Conservation (phyloP, 2,888 invertebrate genomes). For the Apamea epomidion region DNA sequence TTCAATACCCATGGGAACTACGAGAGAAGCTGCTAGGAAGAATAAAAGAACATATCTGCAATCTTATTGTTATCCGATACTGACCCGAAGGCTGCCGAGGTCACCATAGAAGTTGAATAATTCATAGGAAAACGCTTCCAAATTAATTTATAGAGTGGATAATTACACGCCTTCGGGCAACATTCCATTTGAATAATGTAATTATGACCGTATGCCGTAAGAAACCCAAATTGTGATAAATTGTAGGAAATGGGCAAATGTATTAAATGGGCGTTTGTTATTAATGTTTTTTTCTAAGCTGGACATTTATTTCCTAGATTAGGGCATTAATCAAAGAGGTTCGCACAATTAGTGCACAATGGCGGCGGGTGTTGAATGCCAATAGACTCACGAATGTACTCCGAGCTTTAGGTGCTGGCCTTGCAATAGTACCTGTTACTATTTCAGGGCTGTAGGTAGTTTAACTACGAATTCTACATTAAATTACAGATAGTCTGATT, state of each 20-base stretch:
- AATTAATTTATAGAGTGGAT: slow-evolving; percentile 67
- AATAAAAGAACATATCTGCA: slow-evolving; percentile 50
- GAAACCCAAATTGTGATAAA: slow-evolving; percentile 61
- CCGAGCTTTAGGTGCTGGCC: not conserved
- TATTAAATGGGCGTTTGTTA: slow-evolving; percentile 59
- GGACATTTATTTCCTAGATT: slow-evolving; percentile 63
- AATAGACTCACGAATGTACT: slow-evolving; percentile 22
- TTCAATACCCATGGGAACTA: not conserved
- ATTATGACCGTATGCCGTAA: slow-evolving; percentile 61
- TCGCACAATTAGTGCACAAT: slow-evolving; percentile 62
- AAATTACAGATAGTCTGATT: not conserved
- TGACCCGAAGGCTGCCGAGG: slow-evolving; percentile 41
- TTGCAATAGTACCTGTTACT: slow-evolving; percentile 4
- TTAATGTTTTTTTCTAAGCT: slow-evolving; percentile 57
- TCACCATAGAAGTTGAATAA: slow-evolving; percentile 54
- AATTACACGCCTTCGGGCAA: slow-evolving; percentile 58
- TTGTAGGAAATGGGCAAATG: slow-evolving; percentile 61
- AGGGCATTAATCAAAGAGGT: slow-evolving; percentile 60
- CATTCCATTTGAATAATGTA: slow-evolving; percentile 63
- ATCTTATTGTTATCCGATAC: slow-evolving; percentile 50
- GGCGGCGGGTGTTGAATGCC: slow-evolving; percentile 50
- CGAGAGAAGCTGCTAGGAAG: slow-evolving; percentile 21
- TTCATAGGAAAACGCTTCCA: slow-evolving; percentile 59
- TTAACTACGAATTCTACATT: not conserved
- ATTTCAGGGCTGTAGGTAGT: not conserved